These are phyloP conservation scores for Rhagium mordax DNA, from an alignment of 2,888 invertebrate species.

Conservation along the genomic window DNA sequence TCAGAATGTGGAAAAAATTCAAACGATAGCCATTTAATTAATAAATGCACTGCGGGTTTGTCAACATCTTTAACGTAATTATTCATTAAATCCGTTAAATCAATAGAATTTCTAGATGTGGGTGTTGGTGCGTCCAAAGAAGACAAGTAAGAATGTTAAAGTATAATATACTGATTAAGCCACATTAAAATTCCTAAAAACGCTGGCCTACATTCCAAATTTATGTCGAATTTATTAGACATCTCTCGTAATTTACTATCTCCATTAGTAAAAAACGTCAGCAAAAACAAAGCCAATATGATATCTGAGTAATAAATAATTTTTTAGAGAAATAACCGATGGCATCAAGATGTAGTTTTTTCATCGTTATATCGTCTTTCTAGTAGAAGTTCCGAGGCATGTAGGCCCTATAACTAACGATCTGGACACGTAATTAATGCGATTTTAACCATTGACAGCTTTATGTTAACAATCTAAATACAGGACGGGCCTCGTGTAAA, in stretches of 20 bases:
- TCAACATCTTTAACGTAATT: no score
- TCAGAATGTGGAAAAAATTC: no score
- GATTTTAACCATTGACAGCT: constrained; percentile 66
- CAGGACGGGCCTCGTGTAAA: constrained; percentile 63
- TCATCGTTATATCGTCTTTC: constrained; percentile 22
- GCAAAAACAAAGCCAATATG: background rate
- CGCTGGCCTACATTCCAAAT: constrained; percentile 8
- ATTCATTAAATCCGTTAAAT: no score
- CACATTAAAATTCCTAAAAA: background rate
- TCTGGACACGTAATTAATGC: constrained; percentile 62
- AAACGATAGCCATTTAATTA: no score
- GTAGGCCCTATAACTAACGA: constrained; percentile 51
- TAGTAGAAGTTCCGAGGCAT: constrained; percentile 31
- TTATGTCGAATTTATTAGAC: background rate
- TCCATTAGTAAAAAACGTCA: background rate
- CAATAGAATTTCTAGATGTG: no score
- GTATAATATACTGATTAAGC: background rate
- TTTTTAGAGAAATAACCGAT: constrained; percentile 1
- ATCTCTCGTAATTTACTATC: background rate
- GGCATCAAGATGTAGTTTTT: constrained; percentile 14
- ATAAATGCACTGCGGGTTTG: no score
- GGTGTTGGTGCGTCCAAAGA: no score
- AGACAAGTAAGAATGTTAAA: background rate
- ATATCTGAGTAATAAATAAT: constrained; percentile 12
- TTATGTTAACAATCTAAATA: constrained; percentile 67